phyloP scores from a whole-genome alignment of 2,113 vertebrate genomes.

The Mesitornis unicolor region DNA sequence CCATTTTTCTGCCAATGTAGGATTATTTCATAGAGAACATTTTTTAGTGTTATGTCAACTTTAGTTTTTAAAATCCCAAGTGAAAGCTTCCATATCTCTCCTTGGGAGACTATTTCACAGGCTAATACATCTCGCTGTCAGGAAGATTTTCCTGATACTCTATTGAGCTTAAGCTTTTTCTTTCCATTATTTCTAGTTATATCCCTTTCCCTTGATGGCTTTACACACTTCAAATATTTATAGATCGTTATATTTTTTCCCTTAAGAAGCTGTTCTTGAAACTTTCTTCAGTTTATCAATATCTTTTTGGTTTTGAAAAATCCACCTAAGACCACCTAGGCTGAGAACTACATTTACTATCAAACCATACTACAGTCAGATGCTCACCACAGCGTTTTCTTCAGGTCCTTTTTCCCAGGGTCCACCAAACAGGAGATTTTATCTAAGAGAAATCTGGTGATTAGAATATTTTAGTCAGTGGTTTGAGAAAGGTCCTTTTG shows the following conservation, averaged over 20 bases:
- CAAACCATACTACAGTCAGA: not conserved
- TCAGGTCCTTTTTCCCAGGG: not conserved
- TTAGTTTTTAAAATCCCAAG: constrained; percentile 45
- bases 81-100: constrained; percentile 36
- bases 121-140: constrained; percentile 23
- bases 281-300: not conserved
- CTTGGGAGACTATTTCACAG: constrained; percentile 29
- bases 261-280: not conserved
- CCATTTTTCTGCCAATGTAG: not conserved
- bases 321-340: not conserved
- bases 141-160: not conserved
- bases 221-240: constrained; percentile 21
- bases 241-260: not conserved
- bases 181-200: constrained; percentile 22
- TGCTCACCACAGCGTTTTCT: not conserved
- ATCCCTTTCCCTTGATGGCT: not conserved
- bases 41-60: constrained; percentile 41
- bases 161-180: constrained; percentile 6
- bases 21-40: constrained; percentile 30
- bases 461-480: not conserved
- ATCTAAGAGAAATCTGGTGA: not conserved
- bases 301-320: not conserved
- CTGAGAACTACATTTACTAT: not conserved
- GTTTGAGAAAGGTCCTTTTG: not conserved
- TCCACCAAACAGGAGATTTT: not conserved